Evolutionary conservation across 2,888 invertebrate species (phyloP), one percentile per base, ranked within the genome.

Genomic region (Synanthedon myopaeformis): DNA sequence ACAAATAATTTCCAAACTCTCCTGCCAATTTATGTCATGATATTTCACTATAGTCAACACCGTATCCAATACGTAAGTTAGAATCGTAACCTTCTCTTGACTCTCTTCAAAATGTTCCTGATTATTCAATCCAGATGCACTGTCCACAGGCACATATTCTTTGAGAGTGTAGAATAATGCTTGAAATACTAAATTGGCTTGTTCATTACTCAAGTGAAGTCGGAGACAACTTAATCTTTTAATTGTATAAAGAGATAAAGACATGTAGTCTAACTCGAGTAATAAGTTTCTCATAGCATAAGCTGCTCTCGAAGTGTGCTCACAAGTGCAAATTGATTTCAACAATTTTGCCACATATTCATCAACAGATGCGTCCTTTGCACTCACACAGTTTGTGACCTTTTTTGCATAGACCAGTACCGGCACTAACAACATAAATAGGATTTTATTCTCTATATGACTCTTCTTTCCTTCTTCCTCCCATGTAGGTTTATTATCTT

Each of bases 1-100:
- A 59, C 92, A 92, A 56, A 93, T 88, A 0, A 93, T 91, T 81
- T 95, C 94, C 3, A 94, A 86, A 55, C 92, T 93, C 62, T 94
- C 93, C 55, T 91, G 90, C 94, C 94, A 94, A 41, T 92, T 92
- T 12, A 94, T 91, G 57, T 92, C 90, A 61, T 92, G 92, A 51
- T 91, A 89, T 56, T 91, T 90, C 4, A 94, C 91, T 49, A 94
- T 79, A 0, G 89, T 84, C 19, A 90, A 83, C 11, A 94, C 78
- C 0, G 89, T 90, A 55, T 93, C 91, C 55, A 94, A 75, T 1
- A 93, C 85, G n/a, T 91, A 89, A 10, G 90, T 90, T 67, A 93
- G 79, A 28, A 92, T 89, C 49, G 76, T 63, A 4, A 79, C 69
- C 53, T 75, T 81, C 28, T 80, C 75, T 42, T 77, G 72, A 17